Conservation (phyloP, 2,113 vertebrate genomes). For the Pseudois nayaur region DNA sequence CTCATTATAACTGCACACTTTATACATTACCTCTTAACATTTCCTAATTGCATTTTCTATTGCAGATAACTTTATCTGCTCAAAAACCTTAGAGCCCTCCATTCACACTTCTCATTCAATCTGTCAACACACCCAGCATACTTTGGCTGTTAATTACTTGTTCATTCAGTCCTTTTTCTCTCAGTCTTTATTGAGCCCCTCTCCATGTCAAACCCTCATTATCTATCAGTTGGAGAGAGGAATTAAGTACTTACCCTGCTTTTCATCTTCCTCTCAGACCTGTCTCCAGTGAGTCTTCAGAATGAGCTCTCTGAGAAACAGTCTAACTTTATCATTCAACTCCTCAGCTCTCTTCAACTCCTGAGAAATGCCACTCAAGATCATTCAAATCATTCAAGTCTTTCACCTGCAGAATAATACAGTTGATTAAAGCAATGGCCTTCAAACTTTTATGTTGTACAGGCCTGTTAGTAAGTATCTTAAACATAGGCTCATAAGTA, state of each 20-base stretch:
- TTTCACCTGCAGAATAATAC: background rate
- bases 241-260: background rate
- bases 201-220: background rate
- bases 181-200: background rate
- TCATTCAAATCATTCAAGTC: background rate
- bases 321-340: background rate
- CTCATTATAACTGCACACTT: background rate
- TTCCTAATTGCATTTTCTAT: background rate
- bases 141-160: background rate
- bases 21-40: background rate
- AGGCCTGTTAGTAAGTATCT: background rate
- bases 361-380: background rate
- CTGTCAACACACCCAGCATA: background rate
- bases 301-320: background rate
- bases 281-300: background rate
- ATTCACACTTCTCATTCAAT: background rate
- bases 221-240: background rate
- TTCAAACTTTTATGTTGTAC: background rate
- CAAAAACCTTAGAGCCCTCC: background rate
- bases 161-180: background rate
- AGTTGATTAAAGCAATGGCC: background rate
- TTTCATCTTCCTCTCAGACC: background rate
- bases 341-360: background rate
- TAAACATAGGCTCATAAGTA: background rate
- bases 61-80: background rate